These are phyloP conservation scores for Dysmachus trigonus DNA, from an alignment of 2,888 invertebrate genomes.

Conservation along the genomic window DNA sequence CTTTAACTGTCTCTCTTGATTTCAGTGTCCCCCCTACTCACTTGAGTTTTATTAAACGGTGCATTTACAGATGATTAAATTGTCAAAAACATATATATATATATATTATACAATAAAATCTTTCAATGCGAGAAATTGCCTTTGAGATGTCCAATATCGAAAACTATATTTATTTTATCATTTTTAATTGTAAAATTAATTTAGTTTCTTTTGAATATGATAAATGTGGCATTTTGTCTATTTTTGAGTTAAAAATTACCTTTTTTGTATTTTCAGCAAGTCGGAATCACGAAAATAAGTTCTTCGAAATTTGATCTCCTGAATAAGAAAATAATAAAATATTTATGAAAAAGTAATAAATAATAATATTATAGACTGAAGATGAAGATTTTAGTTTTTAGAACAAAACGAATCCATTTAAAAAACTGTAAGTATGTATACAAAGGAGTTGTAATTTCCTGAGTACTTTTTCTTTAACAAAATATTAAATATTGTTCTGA, in stretches of 20 bases:
- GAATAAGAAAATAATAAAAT: neutral
- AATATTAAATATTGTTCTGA: neutral
- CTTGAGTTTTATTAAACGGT: slow-evolving; percentile 8
- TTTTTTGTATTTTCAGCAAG: neutral
- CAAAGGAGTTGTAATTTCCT: too few relatives aligned
- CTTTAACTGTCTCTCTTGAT: neutral
- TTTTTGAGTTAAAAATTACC: neutral
- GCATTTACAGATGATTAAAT: slow-evolving; percentile 24
- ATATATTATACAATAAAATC: slow-evolving; percentile 33
- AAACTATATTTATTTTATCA: neutral
- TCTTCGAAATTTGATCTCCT: neutral
- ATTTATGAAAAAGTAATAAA: neutral
- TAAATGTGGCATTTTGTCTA: too few relatives aligned
- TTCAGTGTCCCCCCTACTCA: neutral
- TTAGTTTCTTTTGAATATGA: too few relatives aligned
- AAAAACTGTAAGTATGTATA: too few relatives aligned
- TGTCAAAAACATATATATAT: neutral
- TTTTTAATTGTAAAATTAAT: neutral
- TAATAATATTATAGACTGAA: too few relatives aligned
- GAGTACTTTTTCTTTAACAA: neutral
- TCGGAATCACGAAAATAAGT: neutral
- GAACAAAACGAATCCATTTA: too few relatives aligned
- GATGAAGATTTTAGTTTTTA: too few relatives aligned
- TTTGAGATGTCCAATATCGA: neutral
- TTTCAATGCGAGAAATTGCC: neutral